These are phyloP conservation scores for Cenopis cana DNA, from an alignment of 2,888 invertebrate species.

Conservation along the genomic window DNA sequence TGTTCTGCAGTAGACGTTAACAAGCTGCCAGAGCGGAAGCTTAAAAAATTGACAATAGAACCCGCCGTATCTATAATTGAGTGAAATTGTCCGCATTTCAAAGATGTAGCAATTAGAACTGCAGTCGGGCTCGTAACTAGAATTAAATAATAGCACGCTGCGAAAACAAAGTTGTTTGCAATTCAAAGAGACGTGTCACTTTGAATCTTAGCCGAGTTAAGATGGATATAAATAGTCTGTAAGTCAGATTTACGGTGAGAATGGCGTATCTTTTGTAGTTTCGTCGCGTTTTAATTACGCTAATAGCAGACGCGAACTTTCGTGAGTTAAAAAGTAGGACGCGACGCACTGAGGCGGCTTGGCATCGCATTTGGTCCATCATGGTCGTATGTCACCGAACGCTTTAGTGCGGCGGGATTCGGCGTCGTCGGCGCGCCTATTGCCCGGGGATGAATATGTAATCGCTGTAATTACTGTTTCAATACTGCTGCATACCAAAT, in stretches of 20 bases:
- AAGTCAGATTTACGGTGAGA: slow-evolving; percentile 57
- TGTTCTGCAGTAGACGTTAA: slow-evolving; percentile 64
- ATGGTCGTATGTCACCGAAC: slow-evolving; percentile 18
- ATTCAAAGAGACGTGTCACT: slow-evolving; percentile 40
- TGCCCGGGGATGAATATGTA: slow-evolving; percentile 29
- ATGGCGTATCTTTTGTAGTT: slow-evolving; percentile 72
- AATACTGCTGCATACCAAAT: slow-evolving; percentile 28
- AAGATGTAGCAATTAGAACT: slow-evolving; percentile 41
- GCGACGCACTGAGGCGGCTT: slow-evolving; percentile 68
- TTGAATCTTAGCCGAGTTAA: slow-evolving; percentile 39
- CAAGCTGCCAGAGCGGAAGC: slow-evolving; percentile 61
- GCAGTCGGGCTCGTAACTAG: slow-evolving; percentile 28
- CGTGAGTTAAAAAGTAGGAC: slow-evolving; percentile 73
- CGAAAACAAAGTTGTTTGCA: slow-evolving; percentile 35
- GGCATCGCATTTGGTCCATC: slow-evolving; percentile 62
- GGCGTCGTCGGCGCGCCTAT: background rate
- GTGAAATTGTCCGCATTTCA: slow-evolving; percentile 32
- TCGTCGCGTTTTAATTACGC: slow-evolving; percentile 81
- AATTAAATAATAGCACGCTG: slow-evolving; percentile 36
- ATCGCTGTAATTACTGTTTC: slow-evolving; percentile 34
- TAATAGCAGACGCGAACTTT: slow-evolving; percentile 77
- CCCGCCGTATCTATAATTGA: slow-evolving; percentile 43
- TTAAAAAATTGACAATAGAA: slow-evolving; percentile 39
- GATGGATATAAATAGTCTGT: slow-evolving; percentile 52
- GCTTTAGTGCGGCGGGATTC: slow-evolving; percentile 4